Percentiles rank a stretch among this genome's conserved stretches.
These are phyloP conservation scores for Tamias sibiricus DNA, from an alignment of 2,113 vertebrate genomes.

Conservation along the genomic window DNA sequence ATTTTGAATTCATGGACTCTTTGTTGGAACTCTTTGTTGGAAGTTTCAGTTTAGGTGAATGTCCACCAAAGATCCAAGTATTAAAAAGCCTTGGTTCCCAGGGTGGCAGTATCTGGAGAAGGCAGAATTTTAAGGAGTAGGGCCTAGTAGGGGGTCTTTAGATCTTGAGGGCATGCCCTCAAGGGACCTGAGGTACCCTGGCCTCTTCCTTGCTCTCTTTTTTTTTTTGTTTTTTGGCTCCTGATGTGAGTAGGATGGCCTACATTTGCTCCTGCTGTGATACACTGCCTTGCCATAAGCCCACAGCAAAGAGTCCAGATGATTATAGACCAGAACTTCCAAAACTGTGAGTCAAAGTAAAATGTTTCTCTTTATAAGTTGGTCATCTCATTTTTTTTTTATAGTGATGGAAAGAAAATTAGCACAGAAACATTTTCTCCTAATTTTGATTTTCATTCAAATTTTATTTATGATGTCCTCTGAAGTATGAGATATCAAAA, in stretches of 20 bases:
- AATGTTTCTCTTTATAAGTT: background rate
- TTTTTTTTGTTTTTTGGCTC: background rate
- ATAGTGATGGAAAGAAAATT: background rate
- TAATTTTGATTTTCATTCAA: conserved; percentile 37
- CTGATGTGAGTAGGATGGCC: background rate
- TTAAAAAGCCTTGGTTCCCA: background rate
- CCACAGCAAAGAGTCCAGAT: background rate
- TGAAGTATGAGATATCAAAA: conserved; percentile 37
- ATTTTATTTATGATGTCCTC: background rate
- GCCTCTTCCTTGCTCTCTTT: no score
- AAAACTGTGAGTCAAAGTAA: background rate
- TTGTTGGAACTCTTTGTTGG: background rate
- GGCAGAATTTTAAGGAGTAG: background rate
- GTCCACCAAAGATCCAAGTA: background rate
- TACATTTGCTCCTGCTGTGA: background rate
- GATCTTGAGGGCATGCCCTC: background rate
- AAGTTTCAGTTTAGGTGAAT: background rate
- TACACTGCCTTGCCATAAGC: background rate
- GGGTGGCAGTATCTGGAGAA: background rate
- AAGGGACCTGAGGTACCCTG: background rate
- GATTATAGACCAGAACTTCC: background rate
- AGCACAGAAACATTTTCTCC: background rate
- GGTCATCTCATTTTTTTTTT: background rate
- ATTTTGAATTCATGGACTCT: conserved; percentile 12
- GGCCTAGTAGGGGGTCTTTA: background rate